Conservation (phyloP, 1,140 invertebrate species). For the Bombus breviceps region DNA sequence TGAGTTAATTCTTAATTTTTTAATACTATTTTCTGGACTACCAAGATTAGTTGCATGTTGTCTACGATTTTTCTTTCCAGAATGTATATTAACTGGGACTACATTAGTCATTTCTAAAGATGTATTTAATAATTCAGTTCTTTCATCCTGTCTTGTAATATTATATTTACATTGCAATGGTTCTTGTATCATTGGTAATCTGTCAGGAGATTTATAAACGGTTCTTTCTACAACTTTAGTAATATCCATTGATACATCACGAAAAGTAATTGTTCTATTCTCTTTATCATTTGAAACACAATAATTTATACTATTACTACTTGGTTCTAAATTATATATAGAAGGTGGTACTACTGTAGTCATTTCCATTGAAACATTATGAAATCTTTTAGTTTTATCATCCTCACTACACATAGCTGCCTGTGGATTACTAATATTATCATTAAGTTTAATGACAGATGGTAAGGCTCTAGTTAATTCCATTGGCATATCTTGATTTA, state of each 20-base stretch:
- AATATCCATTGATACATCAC: constrained; percentile 41
- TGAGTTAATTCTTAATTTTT: neutral
- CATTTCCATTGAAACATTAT: constrained; percentile 56
- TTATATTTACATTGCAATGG: neutral
- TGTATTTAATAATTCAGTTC: constrained; percentile 33
- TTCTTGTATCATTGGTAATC: neutral
- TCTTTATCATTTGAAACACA: neutral
- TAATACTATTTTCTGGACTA: neutral
- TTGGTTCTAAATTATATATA: neutral
- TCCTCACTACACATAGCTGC: neutral
- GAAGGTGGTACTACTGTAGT: constrained; percentile 34
- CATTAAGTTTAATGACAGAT: neutral
- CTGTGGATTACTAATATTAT: neutral
- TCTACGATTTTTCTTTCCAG: neutral
- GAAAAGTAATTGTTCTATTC: neutral
- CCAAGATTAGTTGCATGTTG: neutral
- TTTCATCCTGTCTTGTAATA: constrained; percentile 21
- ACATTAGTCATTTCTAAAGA: constrained; percentile 60
- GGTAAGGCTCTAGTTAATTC: constrained; percentile 25
- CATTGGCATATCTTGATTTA: constrained; percentile 27
- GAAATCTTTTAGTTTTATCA: constrained; percentile 10
- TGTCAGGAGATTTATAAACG: neutral
- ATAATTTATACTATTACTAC: neutral
- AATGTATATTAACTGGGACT: constrained; percentile 4
- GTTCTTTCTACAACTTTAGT: constrained; percentile 14